These are phyloP conservation scores for Lycaena phlaeas DNA, from an alignment of 2,888 invertebrate genomes.

Conservation along the genomic window DNA sequence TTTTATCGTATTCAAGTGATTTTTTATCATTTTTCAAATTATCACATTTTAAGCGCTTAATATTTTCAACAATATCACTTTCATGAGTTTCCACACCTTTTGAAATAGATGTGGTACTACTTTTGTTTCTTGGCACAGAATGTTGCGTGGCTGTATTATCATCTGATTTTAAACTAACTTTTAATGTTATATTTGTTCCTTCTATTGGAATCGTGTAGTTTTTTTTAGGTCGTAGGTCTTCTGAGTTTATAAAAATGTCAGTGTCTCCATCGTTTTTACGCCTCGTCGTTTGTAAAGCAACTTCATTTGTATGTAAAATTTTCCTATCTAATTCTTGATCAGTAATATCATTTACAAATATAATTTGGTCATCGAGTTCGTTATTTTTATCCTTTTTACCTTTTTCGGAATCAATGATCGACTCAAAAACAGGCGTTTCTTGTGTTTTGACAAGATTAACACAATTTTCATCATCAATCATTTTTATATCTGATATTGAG, in stretches of 20 bases:
- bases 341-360: not conserved
- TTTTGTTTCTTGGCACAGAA: not conserved
- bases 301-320: not conserved
- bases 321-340: not conserved
- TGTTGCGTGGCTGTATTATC: not conserved
- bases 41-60: no score
- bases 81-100: conserved; percentile 32
- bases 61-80: conserved; percentile 28
- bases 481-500: conserved; percentile 44
- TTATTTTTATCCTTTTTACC: conserved; percentile 8
- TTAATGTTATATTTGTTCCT: conserved; percentile 59
- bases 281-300: not conserved
- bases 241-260: conserved; percentile 9
- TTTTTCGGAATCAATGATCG: conserved; percentile 11
- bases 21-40: no score
- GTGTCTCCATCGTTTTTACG: conserved; percentile 15
- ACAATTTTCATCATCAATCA: conserved; percentile 36
- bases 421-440: conserved; percentile 25
- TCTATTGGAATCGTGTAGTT: conserved; percentile 50
- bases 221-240: conserved; percentile 20
- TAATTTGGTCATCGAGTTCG: not conserved
- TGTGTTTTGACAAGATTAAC: conserved; percentile 38
- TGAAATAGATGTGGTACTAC: conserved; percentile 8
- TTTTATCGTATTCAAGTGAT: no score
- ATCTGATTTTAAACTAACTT: conserved; percentile 29